phyloP scores from a whole-genome alignment of 1,140 invertebrate genomes.

The Globodera rostochiensis region DNA sequence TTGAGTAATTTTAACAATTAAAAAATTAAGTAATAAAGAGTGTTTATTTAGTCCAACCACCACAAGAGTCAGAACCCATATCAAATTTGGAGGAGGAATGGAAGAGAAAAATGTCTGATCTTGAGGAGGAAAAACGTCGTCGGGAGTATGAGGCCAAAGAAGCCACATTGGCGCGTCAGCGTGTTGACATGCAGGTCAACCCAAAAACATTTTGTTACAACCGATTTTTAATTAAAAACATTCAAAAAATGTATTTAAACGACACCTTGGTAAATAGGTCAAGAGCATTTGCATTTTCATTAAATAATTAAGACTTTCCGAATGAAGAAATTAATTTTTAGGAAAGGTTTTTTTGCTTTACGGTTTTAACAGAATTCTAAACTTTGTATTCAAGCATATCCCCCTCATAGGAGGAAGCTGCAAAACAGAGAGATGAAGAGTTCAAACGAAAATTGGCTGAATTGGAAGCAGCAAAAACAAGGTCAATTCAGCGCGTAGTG shows the following conservation, averaged over 20 bases:
- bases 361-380: not conserved
- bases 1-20: no score
- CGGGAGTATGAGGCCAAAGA: not conserved
- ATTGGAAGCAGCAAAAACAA: not conserved
- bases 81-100: not conserved
- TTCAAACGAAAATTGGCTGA: not conserved
- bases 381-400: not conserved
- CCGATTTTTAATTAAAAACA: not conserved
- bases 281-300: no score
- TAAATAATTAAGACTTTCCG: no score
- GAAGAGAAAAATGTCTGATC: conserved; percentile 3
- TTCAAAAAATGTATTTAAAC: not conserved
- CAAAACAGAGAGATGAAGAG: not conserved
- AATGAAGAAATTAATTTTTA: no score
- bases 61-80: not conserved
- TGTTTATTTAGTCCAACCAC: not conserved
- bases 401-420: not conserved
- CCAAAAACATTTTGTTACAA: not conserved
- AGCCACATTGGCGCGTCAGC: not conserved
- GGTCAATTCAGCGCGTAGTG: not conserved
- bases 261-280: no score
- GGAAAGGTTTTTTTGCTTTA: not conserved
- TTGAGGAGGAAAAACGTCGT: conserved; percentile 4
- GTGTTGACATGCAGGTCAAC: conserved; percentile 4
- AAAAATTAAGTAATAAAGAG: no score